These are phyloP conservation scores for Heterodera carotae DNA, from an alignment of 1,140 invertebrate genomes.

Conservation along the genomic window DNA sequence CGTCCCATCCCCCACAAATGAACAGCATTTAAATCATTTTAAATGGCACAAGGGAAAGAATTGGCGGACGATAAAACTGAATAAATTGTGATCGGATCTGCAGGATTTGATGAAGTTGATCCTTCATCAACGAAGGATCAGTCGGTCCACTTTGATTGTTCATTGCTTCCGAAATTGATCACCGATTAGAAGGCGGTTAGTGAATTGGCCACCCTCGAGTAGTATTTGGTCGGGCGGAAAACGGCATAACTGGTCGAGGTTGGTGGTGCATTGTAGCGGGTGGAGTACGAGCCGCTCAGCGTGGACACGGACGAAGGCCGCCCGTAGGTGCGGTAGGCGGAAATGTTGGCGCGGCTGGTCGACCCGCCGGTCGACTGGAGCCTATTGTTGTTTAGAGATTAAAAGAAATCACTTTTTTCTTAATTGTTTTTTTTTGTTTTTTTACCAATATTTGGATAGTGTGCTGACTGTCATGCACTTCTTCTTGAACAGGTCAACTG, in stretches of 20 bases:
- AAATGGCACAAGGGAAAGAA: too few species aligned
- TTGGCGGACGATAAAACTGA: too few species aligned
- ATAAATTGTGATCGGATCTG: too few species aligned
- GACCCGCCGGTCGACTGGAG: conserved; percentile 13
- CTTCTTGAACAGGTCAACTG: conserved; percentile 44
- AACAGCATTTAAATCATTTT: too few species aligned
- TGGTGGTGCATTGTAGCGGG: conserved; percentile 25
- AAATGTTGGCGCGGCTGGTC: not conserved
- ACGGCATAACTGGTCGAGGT: not conserved
- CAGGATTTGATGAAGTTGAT: not conserved
- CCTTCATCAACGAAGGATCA: not conserved
- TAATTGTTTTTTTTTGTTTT: not conserved
- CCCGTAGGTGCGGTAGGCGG: conserved; percentile 12
- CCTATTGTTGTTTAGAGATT: conserved; percentile 14
- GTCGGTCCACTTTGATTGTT: not conserved
- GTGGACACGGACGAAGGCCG: conserved; percentile 24
- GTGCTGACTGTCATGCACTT: conserved; percentile 43
- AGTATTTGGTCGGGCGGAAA: conserved; percentile 18
- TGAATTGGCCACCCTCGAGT: conserved; percentile 22
- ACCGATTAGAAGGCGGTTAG: not conserved
- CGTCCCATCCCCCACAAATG: too few species aligned
- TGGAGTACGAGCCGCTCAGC: conserved; percentile 28
- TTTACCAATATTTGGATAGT: conserved; percentile 44
- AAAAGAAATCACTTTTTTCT: too few species aligned
- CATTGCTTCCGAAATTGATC: not conserved